These are phyloP conservation scores for Zophobas atratus DNA, from an alignment of 1,140 invertebrate species.

Conservation along the genomic window DNA sequence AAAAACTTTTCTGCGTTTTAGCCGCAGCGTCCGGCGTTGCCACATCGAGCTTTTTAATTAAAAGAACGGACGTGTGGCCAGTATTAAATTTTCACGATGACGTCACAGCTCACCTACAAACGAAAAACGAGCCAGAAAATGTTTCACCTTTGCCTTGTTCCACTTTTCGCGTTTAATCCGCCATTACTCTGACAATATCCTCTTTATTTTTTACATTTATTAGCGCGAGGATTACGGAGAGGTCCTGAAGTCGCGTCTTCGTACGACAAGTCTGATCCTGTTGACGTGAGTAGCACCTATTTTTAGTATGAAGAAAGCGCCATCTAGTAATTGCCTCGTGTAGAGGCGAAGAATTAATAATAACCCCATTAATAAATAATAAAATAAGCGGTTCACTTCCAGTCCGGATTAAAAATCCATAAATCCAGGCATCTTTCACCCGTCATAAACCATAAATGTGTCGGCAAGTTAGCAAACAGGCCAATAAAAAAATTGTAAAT, in stretches of 20 bases:
- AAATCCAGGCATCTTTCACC: neutral
- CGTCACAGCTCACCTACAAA: no score
- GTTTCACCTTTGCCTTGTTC: neutral
- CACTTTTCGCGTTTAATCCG: neutral
- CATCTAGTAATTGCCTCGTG: neutral
- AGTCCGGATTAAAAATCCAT: neutral
- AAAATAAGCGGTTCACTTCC: no score
- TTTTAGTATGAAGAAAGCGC: neutral
- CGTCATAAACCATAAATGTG: neutral
- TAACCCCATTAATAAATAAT: no score
- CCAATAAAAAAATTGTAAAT: neutral
- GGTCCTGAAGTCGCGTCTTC: neutral
- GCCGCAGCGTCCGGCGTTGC: no score
- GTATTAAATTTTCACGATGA: no score
- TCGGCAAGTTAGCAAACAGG: neutral
- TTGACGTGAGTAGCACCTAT: no score
- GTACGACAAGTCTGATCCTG: no score
- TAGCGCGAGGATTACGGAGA: neutral
- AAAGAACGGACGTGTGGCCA: no score
- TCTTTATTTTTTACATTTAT: neutral
- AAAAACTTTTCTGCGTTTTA: no score
- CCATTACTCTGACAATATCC: neutral
- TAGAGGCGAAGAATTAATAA: neutral
- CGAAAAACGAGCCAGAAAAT: neutral
- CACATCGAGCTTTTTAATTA: no score